Conservation (phyloP, 35 echinoderm and acorn worm species). For the Amphiura filiformis region DNA sequence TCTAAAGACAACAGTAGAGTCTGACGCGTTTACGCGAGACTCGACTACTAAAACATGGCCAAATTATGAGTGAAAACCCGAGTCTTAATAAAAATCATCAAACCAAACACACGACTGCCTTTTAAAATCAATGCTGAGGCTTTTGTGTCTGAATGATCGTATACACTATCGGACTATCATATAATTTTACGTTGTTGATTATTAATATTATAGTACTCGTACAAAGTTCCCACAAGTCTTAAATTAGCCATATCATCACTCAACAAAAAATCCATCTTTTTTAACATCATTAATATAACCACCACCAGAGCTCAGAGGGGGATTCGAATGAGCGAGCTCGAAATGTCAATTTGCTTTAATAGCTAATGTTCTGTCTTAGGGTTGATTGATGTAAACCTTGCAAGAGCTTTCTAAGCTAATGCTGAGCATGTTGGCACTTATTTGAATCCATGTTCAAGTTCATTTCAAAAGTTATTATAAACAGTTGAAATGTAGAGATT, state of each 20-base stretch:
- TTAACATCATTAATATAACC: no score
- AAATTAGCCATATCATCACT: neutral
- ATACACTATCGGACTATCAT: neutral
- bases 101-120: neutral
- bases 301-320: neutral
- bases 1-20: neutral
- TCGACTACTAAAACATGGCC: neutral
- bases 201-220: neutral
- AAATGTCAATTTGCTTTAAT: no score
- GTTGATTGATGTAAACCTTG: no score
- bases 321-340: neutral
- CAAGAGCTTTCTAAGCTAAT: no score
- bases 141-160: neutral
- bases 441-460: no score
- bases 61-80: neutral
- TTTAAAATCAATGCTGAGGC: neutral
- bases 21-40: neutral
- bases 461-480: no score
- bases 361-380: no score
- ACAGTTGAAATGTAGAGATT: no score
- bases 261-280: neutral
- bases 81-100: no score
- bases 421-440: no score
- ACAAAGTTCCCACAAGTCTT: neutral
- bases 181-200: neutral